Conservation (phyloP, 2,113 vertebrate species). For the Mustela nigripes region DNA sequence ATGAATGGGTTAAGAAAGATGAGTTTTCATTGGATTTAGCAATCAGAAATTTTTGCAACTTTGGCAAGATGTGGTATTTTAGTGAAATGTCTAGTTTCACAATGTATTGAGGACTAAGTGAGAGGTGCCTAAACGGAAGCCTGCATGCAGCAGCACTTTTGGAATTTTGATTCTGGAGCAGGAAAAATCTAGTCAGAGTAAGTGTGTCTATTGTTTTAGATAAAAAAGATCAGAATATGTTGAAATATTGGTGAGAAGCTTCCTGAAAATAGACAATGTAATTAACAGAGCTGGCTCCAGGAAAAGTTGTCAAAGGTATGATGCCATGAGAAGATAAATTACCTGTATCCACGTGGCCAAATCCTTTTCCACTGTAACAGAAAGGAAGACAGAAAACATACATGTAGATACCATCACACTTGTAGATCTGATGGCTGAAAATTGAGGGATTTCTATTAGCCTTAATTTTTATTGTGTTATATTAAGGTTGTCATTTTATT, state of each 20-base stretch:
- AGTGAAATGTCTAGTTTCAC: neutral
- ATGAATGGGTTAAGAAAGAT: neutral
- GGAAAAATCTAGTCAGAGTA: neutral
- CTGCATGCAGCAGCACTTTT: neutral
- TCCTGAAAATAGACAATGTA: neutral
- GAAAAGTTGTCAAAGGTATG: neutral
- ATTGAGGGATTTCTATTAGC: neutral
- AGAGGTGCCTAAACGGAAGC: neutral
- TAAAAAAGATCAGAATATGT: neutral
- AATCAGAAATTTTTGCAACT: neutral
- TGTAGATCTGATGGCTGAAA: neutral
- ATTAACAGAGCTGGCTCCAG: neutral
- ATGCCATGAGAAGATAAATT: neutral
- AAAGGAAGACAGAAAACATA: neutral
- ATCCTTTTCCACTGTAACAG: neutral
- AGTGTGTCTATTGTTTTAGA: neutral
- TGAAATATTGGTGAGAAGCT: neutral
- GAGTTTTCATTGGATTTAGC: neutral
- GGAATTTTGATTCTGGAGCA: neutral
- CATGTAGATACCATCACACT: neutral
- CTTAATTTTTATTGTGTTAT: neutral
- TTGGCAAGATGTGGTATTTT: neutral
- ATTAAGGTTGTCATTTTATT: neutral
- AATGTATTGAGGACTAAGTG: slow-evolving; percentile 7
- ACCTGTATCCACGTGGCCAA: neutral